These are phyloP conservation scores for Polypterus senegalus DNA, from an alignment of 2,113 vertebrate genomes.

Conservation along the genomic window DNA sequence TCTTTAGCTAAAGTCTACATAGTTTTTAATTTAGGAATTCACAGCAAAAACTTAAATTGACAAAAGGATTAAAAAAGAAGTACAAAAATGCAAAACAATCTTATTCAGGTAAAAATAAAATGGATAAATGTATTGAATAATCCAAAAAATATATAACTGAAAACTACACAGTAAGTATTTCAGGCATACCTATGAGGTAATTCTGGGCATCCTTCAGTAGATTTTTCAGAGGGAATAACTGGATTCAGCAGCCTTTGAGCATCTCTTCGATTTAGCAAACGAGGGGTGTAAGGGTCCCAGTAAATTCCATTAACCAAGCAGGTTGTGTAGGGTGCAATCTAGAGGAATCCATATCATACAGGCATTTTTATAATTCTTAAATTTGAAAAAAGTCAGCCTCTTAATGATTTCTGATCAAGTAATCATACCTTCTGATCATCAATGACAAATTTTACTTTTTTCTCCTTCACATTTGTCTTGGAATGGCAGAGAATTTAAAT, in stretches of 20 bases:
- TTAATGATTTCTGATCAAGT: constrained; percentile 6
- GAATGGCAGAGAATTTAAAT: not conserved
- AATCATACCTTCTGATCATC: not conserved
- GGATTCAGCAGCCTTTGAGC: constrained; percentile 67
- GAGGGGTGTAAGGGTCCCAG: constrained; percentile 84
- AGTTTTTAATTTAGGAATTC: too few species aligned
- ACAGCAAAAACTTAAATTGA: too few species aligned
- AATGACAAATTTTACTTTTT: not conserved
- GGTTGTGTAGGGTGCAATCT: constrained; percentile 89
- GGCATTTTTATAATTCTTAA: too few species aligned
- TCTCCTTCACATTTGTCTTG: not conserved
- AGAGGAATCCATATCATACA: constrained; percentile 14
- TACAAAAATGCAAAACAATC: too few species aligned
- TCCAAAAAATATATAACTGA: too few species aligned
- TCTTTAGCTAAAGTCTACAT: too few species aligned
- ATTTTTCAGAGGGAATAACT: constrained; percentile 24
- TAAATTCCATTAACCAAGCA: constrained; percentile 97
- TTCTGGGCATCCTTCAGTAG: constrained; percentile 57
- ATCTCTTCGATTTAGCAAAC: constrained; percentile 69
- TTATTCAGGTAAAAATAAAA: too few species aligned
- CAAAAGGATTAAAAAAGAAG: too few species aligned
- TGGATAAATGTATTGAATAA: too few species aligned
- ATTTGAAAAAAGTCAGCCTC: not conserved
- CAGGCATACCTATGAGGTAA: constrained; percentile 77
- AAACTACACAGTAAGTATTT: too few species aligned